Evolutionary conservation across 2,113 vertebrate genomes (phyloP), one percentile per base, ranked within the genome.

Genomic region (Prochilodus magdalenae): DNA sequence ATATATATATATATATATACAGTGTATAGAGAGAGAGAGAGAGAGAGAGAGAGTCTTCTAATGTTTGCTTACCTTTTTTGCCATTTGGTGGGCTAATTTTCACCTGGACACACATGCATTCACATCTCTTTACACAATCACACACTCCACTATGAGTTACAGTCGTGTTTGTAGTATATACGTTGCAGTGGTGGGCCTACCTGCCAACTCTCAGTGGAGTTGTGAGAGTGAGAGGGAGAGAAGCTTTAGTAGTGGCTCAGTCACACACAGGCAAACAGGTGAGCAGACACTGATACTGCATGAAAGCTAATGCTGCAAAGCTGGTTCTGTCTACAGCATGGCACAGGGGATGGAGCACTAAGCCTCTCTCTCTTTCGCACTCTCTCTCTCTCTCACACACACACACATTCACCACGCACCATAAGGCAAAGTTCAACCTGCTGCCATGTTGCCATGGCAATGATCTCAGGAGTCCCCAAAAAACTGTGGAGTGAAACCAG

Each of bases 271-370:
- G 40, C 30, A 44, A 36, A 67, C 78, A 77, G 66, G 40, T 73
- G 73, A 81, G 62, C 24, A 53, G 27, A 73, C 75, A 81, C 53
- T 71, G 70, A 79, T 75, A 70, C 63, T 3, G 20, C 11, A 75
- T 77, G n/a, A 80, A 80, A 83, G 67, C 30, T 76, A 75, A 70
- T 83, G 51, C 69, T n/a, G 63, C 16, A 84, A 84, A 80, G 40
- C 63, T 73, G n/a, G 44, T 20, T 40, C 79, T 62, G 77, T 76
- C 59, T 73, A 71, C 29, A 57, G 73, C 36, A 27, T 49, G n/a
- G 71, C 51, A 67, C 33, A 29, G 55, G 20, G 57, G 33, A 59
- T 73, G 60, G 40, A 62, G 51, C 69, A 20, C 57, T 72, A 73
- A 76, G 73, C 73, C 40, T 24, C 26, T 51, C 51, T 60, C 59